phyloP scores from a whole-genome alignment of 2,888 invertebrate species.

The Nipponacmea schrenckii region DNA sequence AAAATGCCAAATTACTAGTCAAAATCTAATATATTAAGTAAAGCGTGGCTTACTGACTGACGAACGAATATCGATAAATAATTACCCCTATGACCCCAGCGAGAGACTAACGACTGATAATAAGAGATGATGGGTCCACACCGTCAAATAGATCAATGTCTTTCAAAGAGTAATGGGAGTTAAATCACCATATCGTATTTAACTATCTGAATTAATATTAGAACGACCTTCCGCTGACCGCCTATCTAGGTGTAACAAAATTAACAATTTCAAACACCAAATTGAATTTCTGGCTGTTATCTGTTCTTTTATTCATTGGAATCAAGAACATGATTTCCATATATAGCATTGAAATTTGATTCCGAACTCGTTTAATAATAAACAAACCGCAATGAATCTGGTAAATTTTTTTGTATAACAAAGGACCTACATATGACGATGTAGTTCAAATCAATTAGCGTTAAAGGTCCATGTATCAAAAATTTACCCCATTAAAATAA shows the following conservation, averaged over 20 bases:
- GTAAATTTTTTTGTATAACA: too few relatives aligned
- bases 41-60: neutral
- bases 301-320: too few relatives aligned
- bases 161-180: neutral
- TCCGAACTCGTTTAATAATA: too few relatives aligned
- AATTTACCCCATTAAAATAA: too few relatives aligned
- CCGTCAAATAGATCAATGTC: neutral
- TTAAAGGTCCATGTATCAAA: too few relatives aligned
- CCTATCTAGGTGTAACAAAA: neutral
- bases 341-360: too few relatives aligned
- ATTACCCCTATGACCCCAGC: neutral
- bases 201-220: neutral
- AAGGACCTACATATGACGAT: too few relatives aligned
- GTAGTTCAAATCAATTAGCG: too few relatives aligned
- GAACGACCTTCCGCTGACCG: neutral
- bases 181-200: neutral
- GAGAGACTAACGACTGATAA: neutral
- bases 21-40: conserved; percentile 1
- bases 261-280: too few relatives aligned
- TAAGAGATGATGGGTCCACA: neutral
- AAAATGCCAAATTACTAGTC: neutral
- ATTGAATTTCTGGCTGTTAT: too few relatives aligned
- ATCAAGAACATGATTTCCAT: too few relatives aligned
- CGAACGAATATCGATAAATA: neutral
- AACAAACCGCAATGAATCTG: too few relatives aligned